Percentiles rank a stretch among this genome's conserved stretches.
phyloP scores from a whole-genome alignment of 1,140 invertebrate species.

The Drosophila mayri region DNA sequence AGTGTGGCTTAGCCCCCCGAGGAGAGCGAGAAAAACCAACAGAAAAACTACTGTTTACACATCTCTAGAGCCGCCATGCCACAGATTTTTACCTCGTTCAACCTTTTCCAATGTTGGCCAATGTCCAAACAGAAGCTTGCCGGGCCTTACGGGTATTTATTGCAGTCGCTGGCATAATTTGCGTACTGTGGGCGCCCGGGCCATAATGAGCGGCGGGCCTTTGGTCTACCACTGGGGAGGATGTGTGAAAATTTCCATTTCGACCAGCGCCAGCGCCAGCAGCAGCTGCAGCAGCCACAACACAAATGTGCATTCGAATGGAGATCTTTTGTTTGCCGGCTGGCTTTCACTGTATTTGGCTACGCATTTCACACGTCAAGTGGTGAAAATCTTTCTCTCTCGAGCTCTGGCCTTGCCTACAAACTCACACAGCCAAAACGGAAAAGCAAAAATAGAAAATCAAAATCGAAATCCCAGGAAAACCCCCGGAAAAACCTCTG shows the following conservation, averaged over 20 bases:
- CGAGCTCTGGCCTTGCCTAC: constrained; percentile 4
- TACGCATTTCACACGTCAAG: constrained; percentile 47
- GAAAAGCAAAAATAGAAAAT: constrained; percentile 2
- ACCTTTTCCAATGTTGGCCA: constrained; percentile 26
- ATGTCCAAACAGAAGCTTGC: constrained; percentile 42
- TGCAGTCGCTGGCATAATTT: constrained; percentile 32
- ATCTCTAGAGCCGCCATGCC: constrained; percentile 27
- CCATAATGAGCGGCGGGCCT: constrained; percentile 20
- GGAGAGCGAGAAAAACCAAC: constrained; percentile 58
- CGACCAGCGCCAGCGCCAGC: constrained; percentile 2
- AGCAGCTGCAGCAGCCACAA: constrained; percentile 17
- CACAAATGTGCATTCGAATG: constrained; percentile 38
- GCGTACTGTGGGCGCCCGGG: constrained; percentile 11
- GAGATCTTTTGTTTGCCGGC: constrained; percentile 38
- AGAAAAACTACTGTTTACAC: constrained; percentile 63
- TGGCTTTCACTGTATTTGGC: constrained; percentile 46
- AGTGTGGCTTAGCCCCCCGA: background rate
- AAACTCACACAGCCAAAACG: constrained; percentile 24
- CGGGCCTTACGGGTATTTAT: constrained; percentile 24
- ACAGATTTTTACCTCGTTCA: constrained; percentile 23
- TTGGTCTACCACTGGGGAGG: constrained; percentile 16
- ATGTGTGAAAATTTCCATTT: constrained; percentile 46
- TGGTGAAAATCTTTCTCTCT: constrained; percentile 31
- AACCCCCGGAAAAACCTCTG: background rate
- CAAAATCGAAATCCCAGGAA: background rate